phyloP scores from a whole-genome alignment of 1,140 invertebrate genomes.

The Cyphomyrmex costatus region DNA sequence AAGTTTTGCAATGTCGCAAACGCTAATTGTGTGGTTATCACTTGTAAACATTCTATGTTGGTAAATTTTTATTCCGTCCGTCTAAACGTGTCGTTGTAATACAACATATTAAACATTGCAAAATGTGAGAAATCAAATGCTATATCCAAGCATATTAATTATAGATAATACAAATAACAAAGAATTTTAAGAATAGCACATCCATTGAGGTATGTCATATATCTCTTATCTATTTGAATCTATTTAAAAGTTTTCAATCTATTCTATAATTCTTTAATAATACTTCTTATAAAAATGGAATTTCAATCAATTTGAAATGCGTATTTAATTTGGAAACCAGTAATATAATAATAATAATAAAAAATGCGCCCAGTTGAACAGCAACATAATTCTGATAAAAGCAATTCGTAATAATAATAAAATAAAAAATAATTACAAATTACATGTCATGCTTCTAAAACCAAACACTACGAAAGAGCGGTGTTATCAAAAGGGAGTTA shows the following conservation, averaged over 20 bases:
- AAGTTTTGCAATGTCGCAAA: not conserved
- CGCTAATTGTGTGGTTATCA: not conserved
- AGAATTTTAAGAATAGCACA: not conserved
- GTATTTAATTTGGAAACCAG: not conserved
- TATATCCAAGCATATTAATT: not conserved
- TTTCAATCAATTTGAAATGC: not conserved
- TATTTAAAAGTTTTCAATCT: not conserved
- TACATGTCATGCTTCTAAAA: conserved; percentile 32
- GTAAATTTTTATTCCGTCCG: not conserved
- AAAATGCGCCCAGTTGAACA: too few species aligned
- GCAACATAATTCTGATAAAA: not conserved
- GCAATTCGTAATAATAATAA: not conserved
- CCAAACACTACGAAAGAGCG: not conserved
- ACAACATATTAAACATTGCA: not conserved
- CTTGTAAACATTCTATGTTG: not conserved
- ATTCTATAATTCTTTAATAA: not conserved
- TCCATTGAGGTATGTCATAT: not conserved
- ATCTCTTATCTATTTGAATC: not conserved
- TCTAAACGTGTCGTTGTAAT: conserved; percentile 9
- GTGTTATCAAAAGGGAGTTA: not conserved
- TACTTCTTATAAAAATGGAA: not conserved
- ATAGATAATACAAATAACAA: not conserved
- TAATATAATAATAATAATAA: not conserved
- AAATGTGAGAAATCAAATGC: conserved; percentile 1
- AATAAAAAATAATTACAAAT: conserved; percentile 11